Evolutionary conservation across 1,140 invertebrate species (phyloP), one percentile per base, ranked within the genome.

Genomic region (Heliconius hermathena): DNA sequence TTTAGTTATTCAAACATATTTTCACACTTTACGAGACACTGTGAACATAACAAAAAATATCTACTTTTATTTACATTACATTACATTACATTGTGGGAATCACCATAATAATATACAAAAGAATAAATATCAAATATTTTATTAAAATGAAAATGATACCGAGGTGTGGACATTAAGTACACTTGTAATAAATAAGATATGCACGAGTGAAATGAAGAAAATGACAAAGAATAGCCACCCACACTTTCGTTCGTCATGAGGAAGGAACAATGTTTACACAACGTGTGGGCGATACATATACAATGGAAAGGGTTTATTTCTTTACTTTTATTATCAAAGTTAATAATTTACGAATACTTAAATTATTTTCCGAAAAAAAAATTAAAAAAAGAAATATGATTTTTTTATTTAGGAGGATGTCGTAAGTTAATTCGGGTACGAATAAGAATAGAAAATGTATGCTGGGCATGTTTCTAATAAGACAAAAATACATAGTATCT

Each of bases 121-220:
- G 60, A 66, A 66, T 66, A 66, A 66, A 66, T 26, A 22, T 66
- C 60, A 66, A 4, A 66, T 66, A 66, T 66, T 66, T 66, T 66
- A 66, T 66, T 66, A 66, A 66, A 66, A 66, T 66, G 60, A 66
- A 66, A 66, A 66, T 29, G 60, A 66, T 66, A 26, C 60, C 60
- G 60, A 66, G 60, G 60, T 66, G 60, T 66, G 60, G 60, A 66
- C 60, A 66, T 66, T 66, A 66, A 66, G 60, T 66, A 66, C 26
- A 66, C 60, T 66, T 4, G 38, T 71, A 54, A 79, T 73, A 74
- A 79, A 41, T 74, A 70, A 75, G 73, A 78, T 66, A 74, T 71
- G 60, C 74, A 54, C 74, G 60, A 71, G 71, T 79, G 74, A 79
- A 79, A 74, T 74, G 33, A 74, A 79, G 54, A 66, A 74, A 79